Base-by-base conservation (phyloP, 2,113 vertebrate genomes). In the Uria aalge region DNA sequence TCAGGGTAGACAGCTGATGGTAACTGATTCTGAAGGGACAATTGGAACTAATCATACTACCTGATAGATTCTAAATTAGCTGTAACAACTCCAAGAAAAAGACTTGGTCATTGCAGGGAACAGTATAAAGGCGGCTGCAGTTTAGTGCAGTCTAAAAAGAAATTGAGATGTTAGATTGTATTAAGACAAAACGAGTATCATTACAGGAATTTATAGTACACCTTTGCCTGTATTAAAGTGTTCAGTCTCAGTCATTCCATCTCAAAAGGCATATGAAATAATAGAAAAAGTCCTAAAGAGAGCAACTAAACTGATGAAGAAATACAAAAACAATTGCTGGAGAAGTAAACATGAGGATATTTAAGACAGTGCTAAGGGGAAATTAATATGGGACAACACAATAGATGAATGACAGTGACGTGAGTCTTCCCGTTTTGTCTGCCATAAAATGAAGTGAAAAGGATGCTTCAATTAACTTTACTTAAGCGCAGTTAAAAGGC, bases 1-100 rank as follows among this genome's bases (percentile, higher is more conserved):
- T 96, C 93, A 92, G 78, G 67, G 66, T 73, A 76, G 93, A 92
- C 94, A 96, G 94, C 90, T 97, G 96, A 97, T 71, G 77, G 89
- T 97, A 98, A 98, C 86, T 78, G 73, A 53, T 87, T 91, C 91
- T 97, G 97, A 97, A 98, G 89, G 95, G 96, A 94, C 96, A 95
- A 97, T 93, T 96, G 95, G 88, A 95, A 91, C 95, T 97, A 97
- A 97, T 97, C 97, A 91, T 97, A 92, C 92, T 92, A 85, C 88
- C 87, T 95, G 96, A 97, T 97, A 91, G 97, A 75, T 94, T 95
- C 73, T 95, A 69, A 95, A 97, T 95, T 96, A 97, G 85, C 95
- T 95, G 67, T 94, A 97, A 97, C 92, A 91, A 96, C 85, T 88
- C 76, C 0, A 1, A 92, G 79, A 82, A 91, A 92, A 90, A 94